Conservation (phyloP, 2,797 vertebrate genomes). For the Furcifer pardalis region DNA sequence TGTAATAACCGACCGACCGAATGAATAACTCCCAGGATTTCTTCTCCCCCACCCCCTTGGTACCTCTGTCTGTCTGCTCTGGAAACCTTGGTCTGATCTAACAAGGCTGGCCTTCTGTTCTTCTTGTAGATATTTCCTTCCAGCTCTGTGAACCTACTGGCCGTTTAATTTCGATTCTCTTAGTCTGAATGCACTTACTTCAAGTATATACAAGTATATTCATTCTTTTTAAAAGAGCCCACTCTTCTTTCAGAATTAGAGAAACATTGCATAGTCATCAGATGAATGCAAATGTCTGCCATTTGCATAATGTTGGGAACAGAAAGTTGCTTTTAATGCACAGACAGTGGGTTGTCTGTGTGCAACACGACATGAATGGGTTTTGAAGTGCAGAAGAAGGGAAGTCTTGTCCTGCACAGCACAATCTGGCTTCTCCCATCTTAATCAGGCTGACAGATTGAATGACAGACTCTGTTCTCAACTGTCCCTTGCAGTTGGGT, state of each 20-base stretch:
- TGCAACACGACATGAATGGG: neutral
- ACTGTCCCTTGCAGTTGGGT: neutral
- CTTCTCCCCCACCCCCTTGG: too few species aligned
- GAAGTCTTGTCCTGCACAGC: neutral
- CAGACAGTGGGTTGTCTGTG: too few species aligned
- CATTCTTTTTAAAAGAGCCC: too few species aligned
- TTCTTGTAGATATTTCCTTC: neutral
- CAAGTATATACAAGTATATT: too few species aligned
- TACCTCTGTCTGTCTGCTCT: neutral
- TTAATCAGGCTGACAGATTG: conserved; percentile 10
- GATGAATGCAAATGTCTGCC: neutral
- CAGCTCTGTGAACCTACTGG: neutral
- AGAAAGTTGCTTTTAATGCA: neutral
- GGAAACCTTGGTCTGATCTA: neutral
- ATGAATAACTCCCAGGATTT: too few species aligned
- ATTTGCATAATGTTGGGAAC: neutral
- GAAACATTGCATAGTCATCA: too few species aligned
- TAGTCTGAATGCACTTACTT: neutral
- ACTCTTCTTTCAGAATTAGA: neutral
- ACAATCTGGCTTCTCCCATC: conserved; percentile 1
- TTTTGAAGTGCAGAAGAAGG: neutral
- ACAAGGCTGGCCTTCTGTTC: neutral
- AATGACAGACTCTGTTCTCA: conserved; percentile 16
- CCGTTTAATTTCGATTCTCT: neutral
- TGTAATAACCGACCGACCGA: too few species aligned